Evolutionary conservation across 64 coral and sea anemone genomes (phyloP), one percentile per base, ranked within the genome.

Genomic region (Porites australiensis): DNA sequence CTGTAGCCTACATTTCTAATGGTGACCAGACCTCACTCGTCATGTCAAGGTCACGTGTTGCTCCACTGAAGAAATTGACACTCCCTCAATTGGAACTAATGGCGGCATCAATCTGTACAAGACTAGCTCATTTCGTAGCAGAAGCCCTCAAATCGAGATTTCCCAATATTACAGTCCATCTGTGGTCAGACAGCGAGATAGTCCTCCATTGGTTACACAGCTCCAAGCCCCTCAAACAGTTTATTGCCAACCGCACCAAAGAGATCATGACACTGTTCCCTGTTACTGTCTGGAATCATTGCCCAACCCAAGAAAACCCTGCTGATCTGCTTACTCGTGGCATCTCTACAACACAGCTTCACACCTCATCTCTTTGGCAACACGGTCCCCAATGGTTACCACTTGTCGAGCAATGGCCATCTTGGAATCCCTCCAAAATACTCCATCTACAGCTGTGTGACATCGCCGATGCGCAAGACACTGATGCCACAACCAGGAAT

Each of bases 131-230:
- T 7, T 91, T 77, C 60, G 23, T 80, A 18, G 75, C 72, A 44
- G 12, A 77, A 62, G 19, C 79, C n/a, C 49, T 87, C 14, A 72
- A 80, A 16, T 44, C 21, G 1, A 77, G 61, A 14, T 37, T 44
- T 46, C 50, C 51, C 65, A 53, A 62, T 4, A 46, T 84, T 10
- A 69, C 19, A 21, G 73, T 85, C 66, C 58, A 64, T 10, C 47
- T 90, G 11, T 95, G 89, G 94, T 95, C 94, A 60, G 94, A 91
- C 48, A 95, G 94, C 63, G 58, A 91, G 74, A 95, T 91, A 15
- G 88, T 95, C 12, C 88, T 95, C 10, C 43, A 82, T n/a, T 91
- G 94, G 82, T 65, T 95, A 13, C 8, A 77, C 12, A 95, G 87
- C 69, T 67, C 16, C 9, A 89, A 95, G 63, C 46, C 20, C 2